These are phyloP conservation scores for Hypercompe scribonia DNA, from an alignment of 2,888 invertebrate species.

Conservation along the genomic window DNA sequence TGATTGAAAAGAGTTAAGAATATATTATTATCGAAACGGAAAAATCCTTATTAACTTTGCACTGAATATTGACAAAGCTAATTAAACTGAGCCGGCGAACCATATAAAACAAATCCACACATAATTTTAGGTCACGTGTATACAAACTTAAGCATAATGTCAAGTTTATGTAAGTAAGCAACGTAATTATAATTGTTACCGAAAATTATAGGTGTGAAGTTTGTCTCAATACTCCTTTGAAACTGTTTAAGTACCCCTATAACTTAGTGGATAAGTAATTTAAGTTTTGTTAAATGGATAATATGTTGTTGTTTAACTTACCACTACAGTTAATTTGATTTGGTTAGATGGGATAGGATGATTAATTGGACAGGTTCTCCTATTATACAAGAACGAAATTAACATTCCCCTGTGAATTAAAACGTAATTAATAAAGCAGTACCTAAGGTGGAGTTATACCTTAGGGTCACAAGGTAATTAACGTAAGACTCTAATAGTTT, in stretches of 20 bases:
- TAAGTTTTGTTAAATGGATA: slow-evolving; percentile 9
- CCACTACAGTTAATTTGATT: slow-evolving; percentile 1
- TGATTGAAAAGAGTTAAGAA: no score
- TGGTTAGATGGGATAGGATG: neutral
- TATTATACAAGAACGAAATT: neutral
- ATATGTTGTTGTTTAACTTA: slow-evolving; percentile 10
- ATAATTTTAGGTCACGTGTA: neutral
- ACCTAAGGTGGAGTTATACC: neutral
- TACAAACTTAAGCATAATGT: neutral
- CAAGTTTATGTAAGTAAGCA: neutral
- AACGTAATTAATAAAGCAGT: neutral
- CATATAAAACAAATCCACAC: neutral
- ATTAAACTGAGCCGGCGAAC: neutral
- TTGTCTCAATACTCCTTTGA: slow-evolving; percentile 7
- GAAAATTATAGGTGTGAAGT: slow-evolving; percentile 12
- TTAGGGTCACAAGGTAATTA: neutral
- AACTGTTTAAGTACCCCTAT: slow-evolving; percentile 5
- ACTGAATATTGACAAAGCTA: no score
- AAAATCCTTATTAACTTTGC: no score
- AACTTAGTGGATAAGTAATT: slow-evolving; percentile 8
- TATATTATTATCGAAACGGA: no score
- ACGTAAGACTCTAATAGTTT: neutral
- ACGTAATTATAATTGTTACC: slow-evolving; percentile 7
- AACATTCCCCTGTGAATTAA: neutral
- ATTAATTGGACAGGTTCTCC: neutral